These are phyloP conservation scores for Cyanoramphus novaezelandiae DNA, from an alignment of 2,113 vertebrate species.

Conservation along the genomic window DNA sequence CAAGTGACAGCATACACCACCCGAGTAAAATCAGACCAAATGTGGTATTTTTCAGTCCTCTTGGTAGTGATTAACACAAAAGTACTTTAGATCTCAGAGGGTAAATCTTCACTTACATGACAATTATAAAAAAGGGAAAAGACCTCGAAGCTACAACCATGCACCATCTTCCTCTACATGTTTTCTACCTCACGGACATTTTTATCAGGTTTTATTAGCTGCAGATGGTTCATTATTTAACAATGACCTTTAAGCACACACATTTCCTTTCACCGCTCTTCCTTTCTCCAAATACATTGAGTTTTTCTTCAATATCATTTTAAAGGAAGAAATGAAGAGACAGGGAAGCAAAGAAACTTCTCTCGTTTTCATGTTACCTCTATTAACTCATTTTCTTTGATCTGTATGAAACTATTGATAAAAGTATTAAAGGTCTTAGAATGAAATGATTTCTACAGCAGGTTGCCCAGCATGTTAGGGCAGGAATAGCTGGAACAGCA, in stretches of 20 bases:
- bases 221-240: not conserved
- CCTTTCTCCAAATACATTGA: not conserved
- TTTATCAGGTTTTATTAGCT: not conserved
- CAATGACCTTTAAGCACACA: not conserved
- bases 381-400: slow-evolving; percentile 3
- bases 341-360: not conserved
- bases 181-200: not conserved
- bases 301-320: not conserved
- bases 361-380: not conserved
- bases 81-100: not conserved
- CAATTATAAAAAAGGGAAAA: not conserved
- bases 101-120: not conserved
- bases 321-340: not conserved
- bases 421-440: not conserved
- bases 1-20: not conserved
- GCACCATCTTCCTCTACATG: not conserved
- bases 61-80: not conserved
- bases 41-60: not conserved
- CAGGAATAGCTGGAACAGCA: not conserved
- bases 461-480: not conserved
- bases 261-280: not conserved
- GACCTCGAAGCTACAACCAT: not conserved
- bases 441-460: not conserved
- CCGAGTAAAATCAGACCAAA: not conserved
- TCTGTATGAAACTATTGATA: not conserved